A percentile compares a stretch with the other conserved stretches of the same genome.
Evolutionary conservation across 2,888 invertebrate species (phyloP).

Genomic region (Drosophila suboccidentalis): DNA sequence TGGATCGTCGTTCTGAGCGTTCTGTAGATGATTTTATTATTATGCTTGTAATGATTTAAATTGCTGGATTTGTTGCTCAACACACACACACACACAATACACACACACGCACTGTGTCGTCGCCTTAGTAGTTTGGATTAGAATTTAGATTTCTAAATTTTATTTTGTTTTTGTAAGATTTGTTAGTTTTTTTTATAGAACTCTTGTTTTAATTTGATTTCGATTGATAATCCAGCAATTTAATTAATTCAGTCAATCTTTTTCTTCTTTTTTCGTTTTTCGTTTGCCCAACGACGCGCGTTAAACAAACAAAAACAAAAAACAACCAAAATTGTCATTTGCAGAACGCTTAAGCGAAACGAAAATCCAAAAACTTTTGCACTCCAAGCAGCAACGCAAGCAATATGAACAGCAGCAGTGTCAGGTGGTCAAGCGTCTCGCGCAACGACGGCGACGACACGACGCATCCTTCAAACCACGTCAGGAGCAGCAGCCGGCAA

Average conservation of each 20-base stretch:
- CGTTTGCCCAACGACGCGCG: slow-evolving; percentile 69
- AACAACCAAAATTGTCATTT: slow-evolving; percentile 64
- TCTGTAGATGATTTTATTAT: slow-evolving; percentile 62
- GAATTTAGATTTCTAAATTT: background rate
- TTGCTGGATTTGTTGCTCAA: slow-evolving; percentile 72
- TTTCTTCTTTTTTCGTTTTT: slow-evolving; percentile 77
- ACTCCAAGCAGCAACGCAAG: slow-evolving; percentile 78
- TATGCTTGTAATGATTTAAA: slow-evolving; percentile 54
- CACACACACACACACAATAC: slow-evolving; percentile 31
- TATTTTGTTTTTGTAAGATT: slow-evolving; percentile 8
- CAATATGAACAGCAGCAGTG: slow-evolving; percentile 63
- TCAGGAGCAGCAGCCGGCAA: slow-evolving; percentile 26
- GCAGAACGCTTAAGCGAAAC: slow-evolving; percentile 85
- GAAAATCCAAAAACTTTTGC: slow-evolving; percentile 79
- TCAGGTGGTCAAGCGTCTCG: slow-evolving; percentile 26
- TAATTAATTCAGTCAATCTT: slow-evolving; percentile 78
- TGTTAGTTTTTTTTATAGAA: slow-evolving; percentile 37
- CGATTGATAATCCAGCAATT: slow-evolving; percentile 83
- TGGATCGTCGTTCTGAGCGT: slow-evolving; percentile 50
- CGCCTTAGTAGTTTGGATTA: slow-evolving; percentile 57
- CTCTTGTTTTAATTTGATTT: slow-evolving; percentile 54
- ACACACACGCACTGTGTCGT: slow-evolving; percentile 66
- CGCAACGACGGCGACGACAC: slow-evolving; percentile 30
- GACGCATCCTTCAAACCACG: slow-evolving; percentile 8
- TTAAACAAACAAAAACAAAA: slow-evolving; percentile 29